Base-by-base conservation (phyloP, 1,140 invertebrate genomes). In the Hydropsyche tenuis region DNA sequence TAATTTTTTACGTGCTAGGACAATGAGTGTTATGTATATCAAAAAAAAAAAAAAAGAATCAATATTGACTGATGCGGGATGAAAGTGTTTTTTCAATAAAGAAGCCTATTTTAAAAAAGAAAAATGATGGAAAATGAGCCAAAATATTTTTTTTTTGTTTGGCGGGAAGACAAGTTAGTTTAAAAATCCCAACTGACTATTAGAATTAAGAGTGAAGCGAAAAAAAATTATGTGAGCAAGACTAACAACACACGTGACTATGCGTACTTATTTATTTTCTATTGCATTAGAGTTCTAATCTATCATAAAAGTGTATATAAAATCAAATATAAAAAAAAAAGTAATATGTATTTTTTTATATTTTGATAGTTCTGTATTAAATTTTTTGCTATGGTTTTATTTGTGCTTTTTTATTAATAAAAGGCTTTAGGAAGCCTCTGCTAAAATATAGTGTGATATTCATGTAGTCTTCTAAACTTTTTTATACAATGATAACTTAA, bases 331-430 rank as follows among this genome's bases (percentile, higher is more conserved):
- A 72, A 64, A 76, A 65, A 65, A 71, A 76, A 76, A 72, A 70
- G 68, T 70, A 70, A 56, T 43, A 74, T 51, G 70, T 85, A 86
- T 86, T 85, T 85, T 85, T 86, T 85, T 84, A 85, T 85, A 85
- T 86, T 85, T 86, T 85, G 85, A 85, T 85, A 85, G 84, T 84
- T 86, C 84, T 86, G 83, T 86, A 85, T 85, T 83, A 80, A 82
- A 80, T 78, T 37, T n/a, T 77, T 74, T 72, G 75, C 75, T 72
- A 72, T 51, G 60, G 69, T 64, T 42, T 51, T 69, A 70, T 74
- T 62, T 77, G 70, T 60, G 76, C 76, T 77, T 77, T n/a, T 77
- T 70, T 73, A 70, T 73, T 56, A 45, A 42, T 74, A 46, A 48
- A 37, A n/a, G 76, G 70, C 70, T 74, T 69, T 73, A 73, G 69